Conservation (phyloP, 2,888 invertebrate species). For the Ypsolopha scabrella region DNA sequence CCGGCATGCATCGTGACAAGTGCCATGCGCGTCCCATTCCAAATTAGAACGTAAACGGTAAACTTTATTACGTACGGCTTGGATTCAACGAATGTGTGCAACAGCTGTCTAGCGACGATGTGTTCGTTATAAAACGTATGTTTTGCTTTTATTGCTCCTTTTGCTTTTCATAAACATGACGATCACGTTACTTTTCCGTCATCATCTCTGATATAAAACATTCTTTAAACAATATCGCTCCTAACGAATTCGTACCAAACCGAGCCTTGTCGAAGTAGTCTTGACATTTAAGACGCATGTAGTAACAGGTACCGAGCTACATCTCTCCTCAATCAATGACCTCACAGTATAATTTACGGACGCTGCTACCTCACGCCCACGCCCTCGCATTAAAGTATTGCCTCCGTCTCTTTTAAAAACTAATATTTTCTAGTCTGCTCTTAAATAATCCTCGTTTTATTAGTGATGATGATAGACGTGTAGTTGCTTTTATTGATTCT, state of each 20-base stretch:
- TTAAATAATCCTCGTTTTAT: neutral
- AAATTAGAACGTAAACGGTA: constrained; percentile 53
- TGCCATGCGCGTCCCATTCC: constrained; percentile 46
- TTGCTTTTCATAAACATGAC: too few relatives aligned
- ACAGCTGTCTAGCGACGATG: constrained; percentile 32
- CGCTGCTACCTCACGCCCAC: constrained; percentile 53
- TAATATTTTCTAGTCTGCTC: constrained; percentile 30
- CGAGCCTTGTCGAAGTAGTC: neutral
- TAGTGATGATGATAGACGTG: neutral
- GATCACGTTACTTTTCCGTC: too few relatives aligned
- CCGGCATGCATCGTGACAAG: constrained; percentile 35
- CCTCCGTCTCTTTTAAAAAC: constrained; percentile 32
- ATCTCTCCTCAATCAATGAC: constrained; percentile 47
- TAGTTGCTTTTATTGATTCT: neutral
- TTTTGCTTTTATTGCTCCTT: too few relatives aligned
- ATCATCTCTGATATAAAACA: too few relatives aligned
- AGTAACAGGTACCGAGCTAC: neutral
- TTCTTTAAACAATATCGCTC: too few relatives aligned
- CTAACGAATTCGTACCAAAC: neutral
- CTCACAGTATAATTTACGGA: constrained; percentile 49
- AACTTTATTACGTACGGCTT: constrained; percentile 41
- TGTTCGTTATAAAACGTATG: neutral
- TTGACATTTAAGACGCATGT: neutral
- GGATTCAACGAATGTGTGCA: constrained; percentile 43
- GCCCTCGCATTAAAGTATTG: constrained; percentile 29